Conservation (phyloP, 2,888 invertebrate genomes). For the Dolichopus griseipennis region DNA sequence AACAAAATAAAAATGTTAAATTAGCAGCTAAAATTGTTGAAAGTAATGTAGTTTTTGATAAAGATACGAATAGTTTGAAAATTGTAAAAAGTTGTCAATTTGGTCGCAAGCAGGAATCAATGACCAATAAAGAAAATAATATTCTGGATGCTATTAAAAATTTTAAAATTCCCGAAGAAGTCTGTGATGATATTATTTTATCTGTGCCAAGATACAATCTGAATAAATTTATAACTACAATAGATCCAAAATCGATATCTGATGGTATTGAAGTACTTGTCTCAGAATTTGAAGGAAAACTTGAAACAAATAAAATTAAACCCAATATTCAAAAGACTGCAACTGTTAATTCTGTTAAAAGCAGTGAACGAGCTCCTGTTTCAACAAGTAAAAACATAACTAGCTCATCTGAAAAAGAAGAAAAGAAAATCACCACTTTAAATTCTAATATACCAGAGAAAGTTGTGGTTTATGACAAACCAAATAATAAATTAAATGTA, state of each 20-base stretch:
- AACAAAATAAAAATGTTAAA: background rate
- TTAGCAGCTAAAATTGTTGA: background rate
- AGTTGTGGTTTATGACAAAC: background rate
- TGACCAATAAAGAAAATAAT: background rate
- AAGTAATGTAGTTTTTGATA: background rate
- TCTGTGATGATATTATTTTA: background rate
- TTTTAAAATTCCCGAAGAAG: background rate
- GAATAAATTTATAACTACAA: background rate
- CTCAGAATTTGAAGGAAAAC: background rate
- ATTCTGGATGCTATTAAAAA: background rate
- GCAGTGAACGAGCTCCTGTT: too few species aligned
- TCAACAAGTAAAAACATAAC: too few species aligned
- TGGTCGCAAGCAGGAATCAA: background rate
- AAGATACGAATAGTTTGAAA: background rate
- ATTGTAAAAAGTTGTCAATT: background rate
- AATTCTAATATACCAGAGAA: background rate
- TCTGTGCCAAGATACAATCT: background rate
- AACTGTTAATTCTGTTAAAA: background rate
- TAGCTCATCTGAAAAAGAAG: too few species aligned
- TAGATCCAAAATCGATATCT: background rate
- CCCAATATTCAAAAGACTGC: background rate
- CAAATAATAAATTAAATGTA: background rate
- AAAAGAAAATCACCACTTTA: too few species aligned
- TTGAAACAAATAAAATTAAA: background rate
- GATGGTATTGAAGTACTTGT: background rate